Percentiles rank a stretch among this genome's conserved stretches.
Evolutionary conservation across 2,888 invertebrate genomes (phyloP).

Genomic region (Lithosia quadra): DNA sequence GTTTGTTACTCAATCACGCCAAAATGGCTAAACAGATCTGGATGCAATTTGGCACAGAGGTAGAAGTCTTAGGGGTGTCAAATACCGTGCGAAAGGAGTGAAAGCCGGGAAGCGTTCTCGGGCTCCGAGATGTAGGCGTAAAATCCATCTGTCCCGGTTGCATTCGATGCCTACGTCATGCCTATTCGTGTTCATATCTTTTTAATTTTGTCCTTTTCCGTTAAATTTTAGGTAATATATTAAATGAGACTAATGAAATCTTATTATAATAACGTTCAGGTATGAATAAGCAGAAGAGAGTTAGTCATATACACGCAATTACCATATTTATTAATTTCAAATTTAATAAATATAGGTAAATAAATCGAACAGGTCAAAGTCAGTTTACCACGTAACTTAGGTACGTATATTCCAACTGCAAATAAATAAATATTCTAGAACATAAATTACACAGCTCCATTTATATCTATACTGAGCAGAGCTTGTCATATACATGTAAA

Average conservation of each 20-base stretch:
- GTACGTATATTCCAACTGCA: not conserved
- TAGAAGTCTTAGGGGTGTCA: too few relatives aligned
- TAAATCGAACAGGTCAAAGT: not conserved
- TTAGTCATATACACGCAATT: slow-evolving; percentile 5
- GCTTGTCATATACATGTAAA: too few relatives aligned
- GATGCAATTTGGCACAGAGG: not conserved
- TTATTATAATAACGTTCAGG: not conserved
- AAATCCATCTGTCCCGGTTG: too few relatives aligned
- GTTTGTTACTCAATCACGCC: not conserved
- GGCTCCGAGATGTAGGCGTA: too few relatives aligned
- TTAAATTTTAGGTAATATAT: not conserved
- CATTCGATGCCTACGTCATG: too few relatives aligned
- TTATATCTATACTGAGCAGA: not conserved
- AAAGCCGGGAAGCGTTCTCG: too few relatives aligned
- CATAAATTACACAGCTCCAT: not conserved
- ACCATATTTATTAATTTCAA: not conserved
- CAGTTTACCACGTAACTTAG: not conserved
- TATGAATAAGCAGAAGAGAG: not conserved
- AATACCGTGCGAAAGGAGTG: too few relatives aligned
- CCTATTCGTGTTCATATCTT: not conserved
- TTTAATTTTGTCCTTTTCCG: not conserved
- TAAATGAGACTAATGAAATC: not conserved
- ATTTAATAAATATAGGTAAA: not conserved
- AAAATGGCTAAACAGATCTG: not conserved
- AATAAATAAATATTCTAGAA: too few relatives aligned